These are phyloP conservation scores for Myotis findleyi DNA, from an alignment of 2,797 vertebrate species.

Conservation along the genomic window DNA sequence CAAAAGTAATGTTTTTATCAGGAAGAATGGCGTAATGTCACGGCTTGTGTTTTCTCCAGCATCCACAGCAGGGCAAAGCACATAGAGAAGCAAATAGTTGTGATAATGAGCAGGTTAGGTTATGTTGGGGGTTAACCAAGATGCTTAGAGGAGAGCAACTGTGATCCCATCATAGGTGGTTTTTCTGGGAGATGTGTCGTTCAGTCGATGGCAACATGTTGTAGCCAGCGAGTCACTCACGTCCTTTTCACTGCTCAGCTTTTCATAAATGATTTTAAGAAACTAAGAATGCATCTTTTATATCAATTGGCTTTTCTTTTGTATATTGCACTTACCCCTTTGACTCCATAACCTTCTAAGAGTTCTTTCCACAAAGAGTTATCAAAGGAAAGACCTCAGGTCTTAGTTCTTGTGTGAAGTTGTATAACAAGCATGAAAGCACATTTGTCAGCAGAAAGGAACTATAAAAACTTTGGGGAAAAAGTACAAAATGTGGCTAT, in stretches of 20 bases:
- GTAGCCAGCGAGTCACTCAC: neutral
- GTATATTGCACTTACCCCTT: neutral
- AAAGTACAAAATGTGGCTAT: neutral
- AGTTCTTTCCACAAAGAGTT: neutral
- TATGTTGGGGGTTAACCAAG: neutral
- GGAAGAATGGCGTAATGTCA: neutral
- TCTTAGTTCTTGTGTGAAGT: neutral
- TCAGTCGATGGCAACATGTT: neutral
- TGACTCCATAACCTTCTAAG: neutral
- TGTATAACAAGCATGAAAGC: neutral
- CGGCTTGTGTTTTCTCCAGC: neutral
- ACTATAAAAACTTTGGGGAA: neutral
- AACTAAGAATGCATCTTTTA: neutral
- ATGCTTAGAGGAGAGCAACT: neutral
- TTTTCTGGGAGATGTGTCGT: neutral
- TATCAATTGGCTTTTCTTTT: neutral
- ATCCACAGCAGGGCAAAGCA: neutral
- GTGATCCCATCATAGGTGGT: neutral
- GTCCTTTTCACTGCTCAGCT: neutral
- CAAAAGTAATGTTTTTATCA: slow-evolving; percentile 31
- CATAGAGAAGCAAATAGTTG: neutral
- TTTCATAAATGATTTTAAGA: neutral
- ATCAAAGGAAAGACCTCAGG: neutral
- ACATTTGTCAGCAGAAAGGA: neutral
- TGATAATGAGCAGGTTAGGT: neutral